phyloP scores from a whole-genome alignment of 2,113 vertebrate species.

The Eleginops maclovinus region DNA sequence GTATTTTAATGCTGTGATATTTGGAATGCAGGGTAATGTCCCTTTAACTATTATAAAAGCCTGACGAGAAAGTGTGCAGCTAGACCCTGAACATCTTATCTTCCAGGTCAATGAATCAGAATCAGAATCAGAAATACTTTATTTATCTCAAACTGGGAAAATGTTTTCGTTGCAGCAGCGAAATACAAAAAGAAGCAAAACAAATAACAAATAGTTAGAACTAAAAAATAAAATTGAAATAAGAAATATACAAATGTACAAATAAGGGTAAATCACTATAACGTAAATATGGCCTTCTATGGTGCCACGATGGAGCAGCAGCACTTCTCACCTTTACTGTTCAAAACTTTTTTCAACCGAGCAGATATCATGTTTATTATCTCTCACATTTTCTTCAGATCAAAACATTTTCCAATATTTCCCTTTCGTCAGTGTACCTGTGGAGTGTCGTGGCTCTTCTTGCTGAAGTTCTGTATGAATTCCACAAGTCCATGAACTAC shows the following conservation, averaged over 20 bases:
- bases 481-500: constrained; percentile 96
- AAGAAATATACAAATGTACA: too few species aligned
- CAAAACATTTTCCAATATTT: background rate
- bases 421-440: constrained; percentile 83
- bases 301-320: background rate
- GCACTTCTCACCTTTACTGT: background rate
- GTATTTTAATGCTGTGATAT: background rate
- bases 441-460: constrained; percentile 94
- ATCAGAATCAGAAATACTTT: too few species aligned
- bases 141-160: too few species aligned
- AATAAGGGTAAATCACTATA: too few species aligned
- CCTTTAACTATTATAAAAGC: background rate
- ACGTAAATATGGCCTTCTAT: too few species aligned
- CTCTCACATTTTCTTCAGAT: background rate
- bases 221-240: too few species aligned
- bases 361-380: background rate
- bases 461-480: constrained; percentile 97
- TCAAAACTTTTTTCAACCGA: background rate
- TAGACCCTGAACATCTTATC: constrained; percentile 11
- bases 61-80: background rate
- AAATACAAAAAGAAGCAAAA: too few species aligned
- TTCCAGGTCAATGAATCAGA: too few species aligned
- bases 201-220: too few species aligned
- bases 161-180: too few species aligned
- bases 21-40: background rate